A percentile compares a stretch with the other conserved stretches of the same genome.
These are phyloP conservation scores for Ips typographus DNA, from an alignment of 1,140 invertebrate species.

Conservation along the genomic window DNA sequence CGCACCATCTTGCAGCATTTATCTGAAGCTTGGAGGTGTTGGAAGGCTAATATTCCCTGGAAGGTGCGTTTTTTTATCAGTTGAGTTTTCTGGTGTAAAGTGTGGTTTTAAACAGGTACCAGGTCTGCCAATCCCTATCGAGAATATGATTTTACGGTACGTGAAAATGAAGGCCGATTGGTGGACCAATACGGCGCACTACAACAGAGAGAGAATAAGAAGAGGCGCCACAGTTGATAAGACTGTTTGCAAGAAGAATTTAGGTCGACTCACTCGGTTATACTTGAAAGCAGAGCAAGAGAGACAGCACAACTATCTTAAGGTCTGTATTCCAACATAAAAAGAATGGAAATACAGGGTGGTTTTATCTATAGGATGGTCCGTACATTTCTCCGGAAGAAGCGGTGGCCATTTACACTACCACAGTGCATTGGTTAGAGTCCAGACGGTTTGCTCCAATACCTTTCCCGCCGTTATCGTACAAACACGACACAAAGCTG, in stretches of 20 bases:
- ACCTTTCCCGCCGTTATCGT: slow-evolving; percentile 97
- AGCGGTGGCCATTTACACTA: slow-evolving; percentile 99
- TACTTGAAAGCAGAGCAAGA: slow-evolving; percentile 99
- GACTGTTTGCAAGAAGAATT: slow-evolving; percentile 99
- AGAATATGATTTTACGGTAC: slow-evolving; percentile 99
- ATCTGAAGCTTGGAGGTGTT: slow-evolving; percentile 98
- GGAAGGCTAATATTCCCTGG: slow-evolving; percentile 99
- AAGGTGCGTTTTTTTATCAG: slow-evolving; percentile 63
- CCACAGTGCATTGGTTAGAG: slow-evolving; percentile 99
- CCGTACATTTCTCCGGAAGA: slow-evolving; percentile 99
- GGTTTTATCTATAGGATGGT: slow-evolving; percentile 73
- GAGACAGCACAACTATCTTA: slow-evolving; percentile 98
- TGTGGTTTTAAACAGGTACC: slow-evolving; percentile 55
- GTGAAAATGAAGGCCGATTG: slow-evolving; percentile 99
- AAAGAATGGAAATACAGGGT: not conserved
- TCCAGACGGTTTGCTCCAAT: slow-evolving; percentile 97
- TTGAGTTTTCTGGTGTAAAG: slow-evolving; percentile 4
- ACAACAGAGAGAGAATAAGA: slow-evolving; percentile 95
- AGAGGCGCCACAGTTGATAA: slow-evolving; percentile 96
- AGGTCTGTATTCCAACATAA: slow-evolving; percentile 55
- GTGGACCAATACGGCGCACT: slow-evolving; percentile 99
- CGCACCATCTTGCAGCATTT: slow-evolving; percentile 98
- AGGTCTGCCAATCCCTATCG: slow-evolving; percentile 96
- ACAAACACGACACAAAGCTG: slow-evolving; percentile 99
- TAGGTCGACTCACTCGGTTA: slow-evolving; percentile 92